A percentile compares a stretch with the other conserved stretches of the same genome.
phyloP scores from a whole-genome alignment of 2,113 vertebrate species.

The Psophia crepitans region DNA sequence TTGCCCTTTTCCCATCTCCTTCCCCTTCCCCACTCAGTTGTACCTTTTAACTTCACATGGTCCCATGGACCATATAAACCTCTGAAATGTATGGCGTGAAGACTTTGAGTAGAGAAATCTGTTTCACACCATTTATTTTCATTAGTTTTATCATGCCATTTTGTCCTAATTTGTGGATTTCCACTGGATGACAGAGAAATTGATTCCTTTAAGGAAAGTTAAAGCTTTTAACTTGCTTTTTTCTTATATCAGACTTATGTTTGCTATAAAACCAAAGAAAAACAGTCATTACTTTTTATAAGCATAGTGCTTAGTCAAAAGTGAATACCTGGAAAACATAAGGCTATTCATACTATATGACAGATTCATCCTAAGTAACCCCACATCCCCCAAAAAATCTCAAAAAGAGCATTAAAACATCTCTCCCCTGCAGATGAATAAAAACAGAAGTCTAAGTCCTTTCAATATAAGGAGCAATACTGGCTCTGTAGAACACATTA shows the following conservation, averaged over 20 bases:
- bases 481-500: not conserved
- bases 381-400: not conserved
- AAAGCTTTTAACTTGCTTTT: not conserved
- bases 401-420: not conserved
- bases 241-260: not conserved
- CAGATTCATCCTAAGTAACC: not conserved
- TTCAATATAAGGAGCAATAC: not conserved
- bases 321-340: not conserved
- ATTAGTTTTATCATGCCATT: not conserved
- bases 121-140: conserved; percentile 19
- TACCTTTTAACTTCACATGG: not conserved
- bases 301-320: not conserved
- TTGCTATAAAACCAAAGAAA: not conserved
- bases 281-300: not conserved
- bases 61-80: not conserved
- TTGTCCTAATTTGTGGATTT: not conserved
- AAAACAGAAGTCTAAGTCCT: not conserved
- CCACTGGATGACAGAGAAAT: not conserved
- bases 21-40: not conserved
- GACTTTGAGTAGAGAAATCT: conserved; percentile 8
- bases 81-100: not conserved
- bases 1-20: not conserved
- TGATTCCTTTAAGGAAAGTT: not conserved
- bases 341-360: not conserved
- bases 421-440: not conserved